These are phyloP conservation scores for Athetis lepigone DNA, from an alignment of 2,888 invertebrate species.

Conservation along the genomic window DNA sequence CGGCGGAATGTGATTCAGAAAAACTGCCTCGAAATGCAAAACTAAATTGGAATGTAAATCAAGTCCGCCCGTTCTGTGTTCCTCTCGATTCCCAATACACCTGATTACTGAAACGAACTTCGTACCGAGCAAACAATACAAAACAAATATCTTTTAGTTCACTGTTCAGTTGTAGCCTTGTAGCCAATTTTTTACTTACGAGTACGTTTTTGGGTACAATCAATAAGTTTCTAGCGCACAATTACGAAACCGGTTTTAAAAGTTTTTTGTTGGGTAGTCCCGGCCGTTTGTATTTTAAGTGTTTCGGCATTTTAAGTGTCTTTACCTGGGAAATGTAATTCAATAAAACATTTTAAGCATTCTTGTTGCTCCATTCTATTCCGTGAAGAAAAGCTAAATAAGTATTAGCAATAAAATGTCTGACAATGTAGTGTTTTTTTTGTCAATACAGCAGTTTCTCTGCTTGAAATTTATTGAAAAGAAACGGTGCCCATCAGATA, in stretches of 20 bases:
- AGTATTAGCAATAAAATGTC: no score
- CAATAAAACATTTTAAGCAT: conserved; percentile 32
- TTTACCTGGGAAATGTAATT: conserved; percentile 42
- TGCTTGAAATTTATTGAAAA: no score
- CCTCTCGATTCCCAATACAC: conserved; percentile 78
- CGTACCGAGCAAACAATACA: conserved; percentile 69
- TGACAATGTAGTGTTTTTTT: no score
- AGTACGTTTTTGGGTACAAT: conserved; percentile 46
- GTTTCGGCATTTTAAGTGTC: conserved; percentile 14
- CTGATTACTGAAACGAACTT: conserved; percentile 81
- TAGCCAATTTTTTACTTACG: conserved; percentile 54
- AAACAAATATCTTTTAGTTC: conserved; percentile 62
- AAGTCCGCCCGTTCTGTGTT: conserved; percentile 82
- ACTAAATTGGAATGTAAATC: conserved; percentile 87
- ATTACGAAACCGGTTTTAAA: conserved; percentile 51
- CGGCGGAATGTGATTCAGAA: conserved; percentile 70
- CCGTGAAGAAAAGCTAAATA: no score
- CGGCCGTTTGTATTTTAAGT: conserved; percentile 14
- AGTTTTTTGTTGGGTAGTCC: conserved; percentile 37
- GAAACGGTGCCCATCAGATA: no score
- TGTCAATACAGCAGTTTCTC: no score
- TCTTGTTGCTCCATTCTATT: neutral
- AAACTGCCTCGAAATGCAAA: conserved; percentile 80
- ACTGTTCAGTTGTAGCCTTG: conserved; percentile 49
- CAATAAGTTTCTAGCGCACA: conserved; percentile 39